Evolutionary conservation across 2,888 invertebrate species (phyloP).

Genomic region (Eristalis arbustorum): DNA sequence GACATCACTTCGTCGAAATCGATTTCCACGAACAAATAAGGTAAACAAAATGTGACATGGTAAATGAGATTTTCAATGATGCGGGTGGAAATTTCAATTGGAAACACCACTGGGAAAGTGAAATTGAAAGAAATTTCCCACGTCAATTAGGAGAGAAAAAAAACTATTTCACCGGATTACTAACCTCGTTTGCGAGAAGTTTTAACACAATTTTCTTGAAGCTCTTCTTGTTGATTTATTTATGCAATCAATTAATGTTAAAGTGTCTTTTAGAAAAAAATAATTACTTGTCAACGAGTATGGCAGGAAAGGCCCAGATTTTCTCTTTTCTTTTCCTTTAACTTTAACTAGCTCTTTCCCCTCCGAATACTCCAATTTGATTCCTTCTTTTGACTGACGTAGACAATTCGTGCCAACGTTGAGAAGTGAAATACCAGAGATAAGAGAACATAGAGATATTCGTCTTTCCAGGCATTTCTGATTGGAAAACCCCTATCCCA

Average conservation of each 20-base stretch:
- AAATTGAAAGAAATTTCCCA: slow-evolving; percentile 25
- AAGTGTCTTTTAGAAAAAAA: neutral
- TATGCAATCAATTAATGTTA: neutral
- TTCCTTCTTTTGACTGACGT: slow-evolving; percentile 30
- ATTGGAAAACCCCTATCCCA: too few species aligned
- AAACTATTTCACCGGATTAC: slow-evolving; percentile 25
- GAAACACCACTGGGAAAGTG: slow-evolving; percentile 33
- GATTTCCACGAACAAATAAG: neutral
- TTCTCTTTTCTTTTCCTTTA: neutral
- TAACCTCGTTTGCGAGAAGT: slow-evolving; percentile 28
- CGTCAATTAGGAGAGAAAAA: slow-evolving; percentile 16
- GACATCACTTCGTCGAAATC: neutral
- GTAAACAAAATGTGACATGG: neutral
- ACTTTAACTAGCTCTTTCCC: neutral
- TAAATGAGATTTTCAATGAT: neutral
- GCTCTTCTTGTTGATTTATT: neutral
- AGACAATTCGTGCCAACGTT: slow-evolving; percentile 23
- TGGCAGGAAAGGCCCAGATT: neutral
- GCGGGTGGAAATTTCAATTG: slow-evolving; percentile 18
- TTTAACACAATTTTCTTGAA: neutral
- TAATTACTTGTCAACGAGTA: neutral
- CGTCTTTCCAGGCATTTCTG: too few species aligned
- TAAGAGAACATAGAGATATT: too few species aligned
- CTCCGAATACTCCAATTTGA: neutral
- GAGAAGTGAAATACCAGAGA: neutral